A percentile compares a stretch with the other conserved stretches of the same genome.
phyloP scores from a whole-genome alignment of 2,113 vertebrate genomes.

The Stegastes partitus region DNA sequence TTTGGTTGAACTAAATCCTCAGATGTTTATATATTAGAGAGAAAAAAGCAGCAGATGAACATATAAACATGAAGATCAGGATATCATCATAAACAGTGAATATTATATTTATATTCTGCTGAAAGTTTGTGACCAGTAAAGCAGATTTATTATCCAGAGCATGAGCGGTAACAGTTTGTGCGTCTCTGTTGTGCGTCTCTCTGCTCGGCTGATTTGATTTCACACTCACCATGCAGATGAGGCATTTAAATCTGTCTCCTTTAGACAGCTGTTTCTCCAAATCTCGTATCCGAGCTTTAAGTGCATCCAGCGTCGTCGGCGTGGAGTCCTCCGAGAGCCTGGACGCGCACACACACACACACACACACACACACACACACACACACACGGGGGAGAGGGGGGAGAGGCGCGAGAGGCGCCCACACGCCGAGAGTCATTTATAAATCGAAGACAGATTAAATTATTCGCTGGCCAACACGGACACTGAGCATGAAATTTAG shows the following conservation, averaged over 20 bases:
- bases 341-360: slow-evolving; percentile 70
- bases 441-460: slow-evolving; percentile 85
- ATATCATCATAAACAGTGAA: background rate
- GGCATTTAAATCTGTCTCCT: slow-evolving; percentile 99
- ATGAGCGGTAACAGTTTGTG: background rate
- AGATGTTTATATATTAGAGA: no score
- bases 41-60: background rate
- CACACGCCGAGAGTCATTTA: slow-evolving; percentile 79
- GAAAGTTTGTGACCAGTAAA: background rate
- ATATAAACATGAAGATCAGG: background rate
- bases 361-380: slow-evolving; percentile 51
- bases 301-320: slow-evolving; percentile 93
- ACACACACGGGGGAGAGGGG: slow-evolving; percentile 53
- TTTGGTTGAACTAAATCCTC: no score
- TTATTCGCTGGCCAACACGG: slow-evolving; percentile 82
- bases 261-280: slow-evolving; percentile 98
- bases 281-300: slow-evolving; percentile 97
- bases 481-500: slow-evolving; percentile 85
- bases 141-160: slow-evolving; percentile 15
- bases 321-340: slow-evolving; percentile 79
- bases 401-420: slow-evolving; percentile 54
- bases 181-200: slow-evolving; percentile 9
- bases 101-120: background rate
- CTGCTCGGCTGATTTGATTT: slow-evolving; percentile 32
- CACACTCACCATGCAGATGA: slow-evolving; percentile 98